phyloP scores from a whole-genome alignment of 2,888 invertebrate species.

The Toxonevra muliebris region DNA sequence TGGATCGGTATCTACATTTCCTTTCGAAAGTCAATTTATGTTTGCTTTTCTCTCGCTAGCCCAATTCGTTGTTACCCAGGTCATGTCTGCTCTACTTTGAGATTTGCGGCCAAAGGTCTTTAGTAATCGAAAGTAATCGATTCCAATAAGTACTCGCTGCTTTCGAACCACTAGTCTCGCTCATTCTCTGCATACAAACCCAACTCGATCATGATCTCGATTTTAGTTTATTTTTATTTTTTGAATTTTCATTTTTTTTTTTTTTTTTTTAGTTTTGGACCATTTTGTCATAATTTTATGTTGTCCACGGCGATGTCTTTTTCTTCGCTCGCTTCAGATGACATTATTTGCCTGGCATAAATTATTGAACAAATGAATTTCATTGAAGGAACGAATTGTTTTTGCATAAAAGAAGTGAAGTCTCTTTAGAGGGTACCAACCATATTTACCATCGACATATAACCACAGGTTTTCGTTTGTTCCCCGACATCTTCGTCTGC shows the following conservation, averaged over 20 bases:
- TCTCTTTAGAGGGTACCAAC: not conserved
- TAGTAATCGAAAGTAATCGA: too few species aligned
- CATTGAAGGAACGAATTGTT: not conserved
- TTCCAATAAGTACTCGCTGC: too few species aligned
- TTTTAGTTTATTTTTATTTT: too few species aligned
- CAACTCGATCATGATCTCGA: not conserved
- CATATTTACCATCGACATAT: conserved; percentile 23
- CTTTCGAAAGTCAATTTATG: too few species aligned
- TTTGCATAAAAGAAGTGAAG: not conserved
- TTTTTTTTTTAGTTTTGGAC: conserved; percentile 23
- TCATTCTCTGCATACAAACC: too few species aligned
- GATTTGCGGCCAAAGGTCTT: too few species aligned
- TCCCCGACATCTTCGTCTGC: not conserved
- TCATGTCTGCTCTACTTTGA: too few species aligned
- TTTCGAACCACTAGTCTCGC: too few species aligned
- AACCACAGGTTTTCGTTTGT: not conserved
- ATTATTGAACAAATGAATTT: conserved; percentile 36
- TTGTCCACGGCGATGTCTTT: conserved; percentile 44
- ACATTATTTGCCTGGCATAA: conserved; percentile 41
- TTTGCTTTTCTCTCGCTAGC: too few species aligned
- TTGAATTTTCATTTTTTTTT: not conserved
- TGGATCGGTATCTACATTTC: too few species aligned
- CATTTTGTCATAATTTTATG: conserved; percentile 47
- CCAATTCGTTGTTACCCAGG: too few species aligned
- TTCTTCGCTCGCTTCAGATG: conserved; percentile 34